Evolutionary conservation across 2,888 invertebrate species (phyloP).

Genomic region (Hypercompe scribonia): DNA sequence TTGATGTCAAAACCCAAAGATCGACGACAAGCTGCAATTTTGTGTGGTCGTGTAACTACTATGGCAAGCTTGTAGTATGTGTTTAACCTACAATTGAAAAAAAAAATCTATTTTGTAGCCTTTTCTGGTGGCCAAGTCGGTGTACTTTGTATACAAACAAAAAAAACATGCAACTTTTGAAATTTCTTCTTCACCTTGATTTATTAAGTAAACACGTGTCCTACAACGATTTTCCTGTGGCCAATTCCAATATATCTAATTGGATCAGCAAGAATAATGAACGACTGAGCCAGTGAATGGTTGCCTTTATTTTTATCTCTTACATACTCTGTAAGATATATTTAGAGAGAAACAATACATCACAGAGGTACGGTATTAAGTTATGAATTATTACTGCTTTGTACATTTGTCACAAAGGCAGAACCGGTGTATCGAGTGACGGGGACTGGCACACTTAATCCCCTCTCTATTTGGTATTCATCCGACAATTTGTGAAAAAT

Average conservation of each 20-base stretch:
- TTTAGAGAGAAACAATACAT: slow-evolving; percentile 19
- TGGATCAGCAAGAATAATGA: not conserved
- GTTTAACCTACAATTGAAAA: no score
- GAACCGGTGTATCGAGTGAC: slow-evolving; percentile 5
- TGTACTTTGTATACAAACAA: no score
- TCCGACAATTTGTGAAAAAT: not conserved
- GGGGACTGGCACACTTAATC: not conserved
- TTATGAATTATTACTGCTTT: slow-evolving; percentile 37
- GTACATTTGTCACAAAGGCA: slow-evolving; percentile 25
- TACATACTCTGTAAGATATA: slow-evolving; percentile 1
- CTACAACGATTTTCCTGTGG: not conserved
- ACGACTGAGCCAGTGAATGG: not conserved
- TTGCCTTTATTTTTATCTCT: not conserved
- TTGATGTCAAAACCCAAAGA: no score
- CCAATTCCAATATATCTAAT: not conserved
- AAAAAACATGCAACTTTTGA: not conserved
- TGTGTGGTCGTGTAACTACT: no score
- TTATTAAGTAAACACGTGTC: not conserved
- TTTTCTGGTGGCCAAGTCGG: no score
- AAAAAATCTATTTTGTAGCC: no score
- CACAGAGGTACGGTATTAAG: slow-evolving; percentile 29
- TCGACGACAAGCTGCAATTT: no score
- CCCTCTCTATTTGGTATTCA: not conserved
- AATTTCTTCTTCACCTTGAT: not conserved
- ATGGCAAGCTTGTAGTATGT: no score